phyloP scores from a whole-genome alignment of 2,888 invertebrate species.

The Empis stercorea region DNA sequence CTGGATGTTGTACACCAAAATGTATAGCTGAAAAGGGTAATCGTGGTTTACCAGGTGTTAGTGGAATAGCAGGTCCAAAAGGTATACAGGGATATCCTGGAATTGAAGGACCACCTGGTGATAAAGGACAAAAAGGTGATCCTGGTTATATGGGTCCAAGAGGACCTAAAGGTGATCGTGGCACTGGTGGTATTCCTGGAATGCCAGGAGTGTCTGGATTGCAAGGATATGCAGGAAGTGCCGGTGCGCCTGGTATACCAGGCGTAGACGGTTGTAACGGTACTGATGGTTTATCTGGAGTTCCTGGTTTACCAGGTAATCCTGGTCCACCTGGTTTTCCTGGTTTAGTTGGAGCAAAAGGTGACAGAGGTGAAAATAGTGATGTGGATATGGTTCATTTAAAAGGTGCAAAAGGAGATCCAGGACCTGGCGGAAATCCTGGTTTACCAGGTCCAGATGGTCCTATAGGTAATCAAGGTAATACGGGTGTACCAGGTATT shows the following conservation, averaged over 20 bases:
- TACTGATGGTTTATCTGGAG: slow-evolving; percentile 72
- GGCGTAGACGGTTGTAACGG: slow-evolving; percentile 95
- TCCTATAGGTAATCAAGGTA: slow-evolving; percentile 61
- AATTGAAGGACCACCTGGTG: slow-evolving; percentile 69
- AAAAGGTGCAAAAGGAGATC: slow-evolving; percentile 79
- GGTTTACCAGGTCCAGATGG: slow-evolving; percentile 31
- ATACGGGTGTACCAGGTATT: slow-evolving; percentile 39
- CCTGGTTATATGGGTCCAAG: slow-evolving; percentile 67
- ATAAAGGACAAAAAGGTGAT: slow-evolving; percentile 82
- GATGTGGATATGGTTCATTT: slow-evolving; percentile 39
- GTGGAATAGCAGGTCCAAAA: slow-evolving; percentile 58
- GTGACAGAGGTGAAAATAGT: slow-evolving; percentile 72
- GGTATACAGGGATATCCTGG: slow-evolving; percentile 73
- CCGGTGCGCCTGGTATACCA: slow-evolving; percentile 63
- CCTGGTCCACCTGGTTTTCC: slow-evolving; percentile 65
- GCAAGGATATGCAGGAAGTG: slow-evolving; percentile 28
- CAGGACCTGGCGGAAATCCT: slow-evolving; percentile 30
- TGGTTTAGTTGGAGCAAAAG: slow-evolving; percentile 35
- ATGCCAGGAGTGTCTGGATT: slow-evolving; percentile 53
- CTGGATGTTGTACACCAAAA: slow-evolving; percentile 66
- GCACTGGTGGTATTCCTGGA: slow-evolving; percentile 77
- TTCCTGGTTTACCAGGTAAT: slow-evolving; percentile 52
- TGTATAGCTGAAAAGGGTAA: slow-evolving; percentile 82
- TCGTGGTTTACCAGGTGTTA: slow-evolving; percentile 58
- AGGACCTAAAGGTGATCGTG: slow-evolving; percentile 75